Conservation (phyloP, 1,140 invertebrate species). For the Atta texana region DNA sequence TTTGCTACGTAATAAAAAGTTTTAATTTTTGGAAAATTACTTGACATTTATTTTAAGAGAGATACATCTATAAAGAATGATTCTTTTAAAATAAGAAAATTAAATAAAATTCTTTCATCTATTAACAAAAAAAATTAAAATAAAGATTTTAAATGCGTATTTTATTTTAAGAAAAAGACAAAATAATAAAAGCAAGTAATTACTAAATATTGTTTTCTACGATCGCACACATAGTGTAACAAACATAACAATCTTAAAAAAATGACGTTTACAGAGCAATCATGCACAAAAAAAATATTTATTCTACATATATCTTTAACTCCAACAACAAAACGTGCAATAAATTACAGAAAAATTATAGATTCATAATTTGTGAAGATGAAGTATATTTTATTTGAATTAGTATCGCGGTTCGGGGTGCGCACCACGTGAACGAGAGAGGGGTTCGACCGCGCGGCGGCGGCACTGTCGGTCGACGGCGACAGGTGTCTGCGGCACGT, state of each 20-base stretch:
- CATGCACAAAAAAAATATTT: neutral
- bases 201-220: neutral
- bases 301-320: neutral
- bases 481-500: constrained; percentile 82
- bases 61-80: neutral
- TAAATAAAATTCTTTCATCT: neutral
- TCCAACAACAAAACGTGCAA: neutral
- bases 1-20: neutral
- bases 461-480: constrained; percentile 79
- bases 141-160: neutral
- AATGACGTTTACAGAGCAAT: neutral
- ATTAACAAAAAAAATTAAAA: neutral
- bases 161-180: neutral
- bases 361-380: neutral
- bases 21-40: neutral
- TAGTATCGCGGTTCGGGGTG: constrained; percentile 48
- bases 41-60: neutral
- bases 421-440: constrained; percentile 53
- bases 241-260: neutral
- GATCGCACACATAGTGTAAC: neutral
- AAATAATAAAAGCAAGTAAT: neutral
- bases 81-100: neutral
- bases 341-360: neutral
- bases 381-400: neutral
- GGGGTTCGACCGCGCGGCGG: constrained; percentile 81